Evolutionary conservation across 1,140 invertebrate species (phyloP), one percentile per base, ranked within the genome.

Genomic region (Araneus ventricosus): DNA sequence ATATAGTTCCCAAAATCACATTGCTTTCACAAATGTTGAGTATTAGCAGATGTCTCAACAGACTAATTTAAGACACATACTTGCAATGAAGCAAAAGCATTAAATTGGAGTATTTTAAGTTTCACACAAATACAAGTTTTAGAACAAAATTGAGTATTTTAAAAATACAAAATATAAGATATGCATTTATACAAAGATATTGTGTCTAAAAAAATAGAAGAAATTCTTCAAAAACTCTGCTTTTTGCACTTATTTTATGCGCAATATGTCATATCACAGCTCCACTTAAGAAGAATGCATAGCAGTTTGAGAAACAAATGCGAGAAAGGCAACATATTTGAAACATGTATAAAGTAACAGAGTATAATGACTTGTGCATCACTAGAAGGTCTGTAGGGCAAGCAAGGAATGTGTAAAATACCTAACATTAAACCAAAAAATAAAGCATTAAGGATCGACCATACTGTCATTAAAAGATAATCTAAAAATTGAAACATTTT

Each of bases 201-300:
- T 75, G 30, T 20, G 30, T 37, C 27, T 75, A 75, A 34, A 75
- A 75, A 75, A 75, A 75, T 75, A 75, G 67, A 30, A 14, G 5
- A 17, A 75, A 34, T 4, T 70, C 27, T 70, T 24, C 0, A 14
- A 75, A 75, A 75, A 37, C 34, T 75, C 7, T 75, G 30, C 27
- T 20, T 4, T 75, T 14, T 75, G 67, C 30, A 75, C 27, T n/a
- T 75, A 34, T 75, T 14, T 17, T 20, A 34, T 75, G 67, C 34
- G 67, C 27, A 75, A 27, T 37, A 75, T 30, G 20, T 75, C 67
- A 75, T 75, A 75, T 75, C 67, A 75, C 67, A 75, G 67, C 30
- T 75, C 17, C 30, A 37, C 20, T 24, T n/a, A 63, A 24, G 45
- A 52, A 63, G n/a, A 63, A 63, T 63, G 59, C 59, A 24, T 63